These are phyloP conservation scores for Caloenas nicobarica DNA, from an alignment of 2,113 vertebrate genomes.

Conservation along the genomic window DNA sequence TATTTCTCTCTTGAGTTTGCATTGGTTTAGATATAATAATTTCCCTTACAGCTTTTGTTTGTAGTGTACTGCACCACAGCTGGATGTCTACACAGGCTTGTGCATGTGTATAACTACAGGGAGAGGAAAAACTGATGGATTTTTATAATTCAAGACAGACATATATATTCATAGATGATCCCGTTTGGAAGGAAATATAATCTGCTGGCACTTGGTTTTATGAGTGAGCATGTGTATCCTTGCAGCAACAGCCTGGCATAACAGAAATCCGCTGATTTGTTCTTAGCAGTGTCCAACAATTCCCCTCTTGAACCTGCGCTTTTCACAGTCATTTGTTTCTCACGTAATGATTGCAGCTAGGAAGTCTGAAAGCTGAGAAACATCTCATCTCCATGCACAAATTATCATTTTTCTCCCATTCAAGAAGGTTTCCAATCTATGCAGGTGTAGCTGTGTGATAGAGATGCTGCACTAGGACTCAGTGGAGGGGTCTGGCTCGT, in stretches of 20 bases:
- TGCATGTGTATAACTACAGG: neutral
- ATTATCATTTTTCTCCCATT: neutral
- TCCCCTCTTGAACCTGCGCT: neutral
- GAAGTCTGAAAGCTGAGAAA: neutral
- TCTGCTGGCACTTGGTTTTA: neutral
- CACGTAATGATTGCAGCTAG: neutral
- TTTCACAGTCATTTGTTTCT: neutral
- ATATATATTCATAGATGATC: neutral
- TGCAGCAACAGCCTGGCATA: neutral
- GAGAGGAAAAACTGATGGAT: neutral
- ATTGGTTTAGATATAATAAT: neutral
- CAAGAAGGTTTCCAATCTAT: neutral
- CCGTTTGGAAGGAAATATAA: neutral
- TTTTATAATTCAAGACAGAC: neutral
- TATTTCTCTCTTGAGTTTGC: neutral
- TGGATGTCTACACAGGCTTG: neutral
- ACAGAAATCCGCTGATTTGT: neutral
- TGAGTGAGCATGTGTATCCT: neutral
- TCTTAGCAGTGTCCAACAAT: neutral
- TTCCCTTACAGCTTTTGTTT: neutral
- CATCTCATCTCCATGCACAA: neutral
- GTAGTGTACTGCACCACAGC: neutral
- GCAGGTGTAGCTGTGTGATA: neutral
- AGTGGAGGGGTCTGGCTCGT: neutral
- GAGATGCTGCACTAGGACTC: neutral